Evolutionary conservation across 2,888 invertebrate species (phyloP).

Genomic region (Drosophila borborema): DNA sequence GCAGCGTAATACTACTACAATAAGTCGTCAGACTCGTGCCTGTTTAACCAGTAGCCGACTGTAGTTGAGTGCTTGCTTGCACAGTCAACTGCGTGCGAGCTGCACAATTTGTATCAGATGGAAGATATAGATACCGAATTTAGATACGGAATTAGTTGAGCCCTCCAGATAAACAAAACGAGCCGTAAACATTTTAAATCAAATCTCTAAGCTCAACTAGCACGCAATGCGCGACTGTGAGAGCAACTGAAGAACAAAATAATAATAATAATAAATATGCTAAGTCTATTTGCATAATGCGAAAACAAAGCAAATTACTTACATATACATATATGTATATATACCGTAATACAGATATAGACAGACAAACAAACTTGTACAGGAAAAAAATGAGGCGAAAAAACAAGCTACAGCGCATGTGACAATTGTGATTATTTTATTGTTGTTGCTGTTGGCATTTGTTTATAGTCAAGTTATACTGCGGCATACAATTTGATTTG

Average conservation of each 20-base stretch:
- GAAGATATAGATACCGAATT: conserved; percentile 41
- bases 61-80: background rate
- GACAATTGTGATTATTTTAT: conserved; percentile 54
- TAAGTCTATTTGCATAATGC: conserved; percentile 58
- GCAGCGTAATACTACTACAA: background rate
- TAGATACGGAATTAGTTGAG: conserved; percentile 36
- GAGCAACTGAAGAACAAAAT: conserved; percentile 9
- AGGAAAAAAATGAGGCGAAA: conserved; percentile 16
- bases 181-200: conserved; percentile 59
- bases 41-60: conserved; percentile 33
- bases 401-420: conserved; percentile 51
- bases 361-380: conserved; percentile 2
- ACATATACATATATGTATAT: background rate
- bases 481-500: conserved; percentile 16
- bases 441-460: conserved; percentile 25
- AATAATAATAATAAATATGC: conserved; percentile 20
- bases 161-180: conserved; percentile 49
- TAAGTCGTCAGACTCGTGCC: conserved; percentile 21
- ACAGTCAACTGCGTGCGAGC: conserved; percentile 13
- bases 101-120: conserved; percentile 27
- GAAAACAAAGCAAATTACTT: conserved; percentile 44
- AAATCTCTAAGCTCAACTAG: conserved; percentile 40
- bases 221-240: conserved; percentile 21
- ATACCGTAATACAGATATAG: conserved; percentile 1
- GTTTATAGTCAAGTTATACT: conserved; percentile 16